A percentile compares a stretch with the other conserved stretches of the same genome.
These are phyloP conservation scores for Drosophila funebris DNA, from an alignment of 1,140 invertebrate genomes.

Conservation along the genomic window DNA sequence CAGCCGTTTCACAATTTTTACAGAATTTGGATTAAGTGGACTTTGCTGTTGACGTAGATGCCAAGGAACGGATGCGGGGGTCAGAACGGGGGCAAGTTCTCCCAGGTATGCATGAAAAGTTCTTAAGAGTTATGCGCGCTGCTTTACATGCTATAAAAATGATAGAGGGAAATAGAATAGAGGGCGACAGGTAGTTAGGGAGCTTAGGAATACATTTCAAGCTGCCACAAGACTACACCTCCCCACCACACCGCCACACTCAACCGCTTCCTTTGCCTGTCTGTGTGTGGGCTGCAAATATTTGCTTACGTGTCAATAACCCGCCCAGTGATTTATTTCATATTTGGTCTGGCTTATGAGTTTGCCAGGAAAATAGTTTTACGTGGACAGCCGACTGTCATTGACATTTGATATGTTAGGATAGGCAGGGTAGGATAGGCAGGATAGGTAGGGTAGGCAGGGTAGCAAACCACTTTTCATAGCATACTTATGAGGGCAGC, in stretches of 20 bases:
- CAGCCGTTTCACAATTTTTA: constrained; percentile 66
- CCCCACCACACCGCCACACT: background rate
- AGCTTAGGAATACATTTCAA: constrained; percentile 46
- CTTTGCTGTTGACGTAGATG: constrained; percentile 72
- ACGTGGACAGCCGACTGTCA: constrained; percentile 60
- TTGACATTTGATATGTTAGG: constrained; percentile 74
- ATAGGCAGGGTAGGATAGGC: no score
- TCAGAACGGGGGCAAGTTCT: constrained; percentile 15
- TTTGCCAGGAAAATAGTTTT: constrained; percentile 61
- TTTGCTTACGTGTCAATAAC: constrained; percentile 81
- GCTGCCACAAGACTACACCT: constrained; percentile 19
- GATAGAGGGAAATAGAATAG: constrained; percentile 10
- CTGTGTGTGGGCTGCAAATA: constrained; percentile 60
- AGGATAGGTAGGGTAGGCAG: no score
- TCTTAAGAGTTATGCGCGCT: constrained; percentile 57
- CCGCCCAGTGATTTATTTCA: constrained; percentile 80
- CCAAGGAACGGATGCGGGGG: constrained; percentile 32
- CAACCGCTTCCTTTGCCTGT: background rate
- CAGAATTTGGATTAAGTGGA: constrained; percentile 80
- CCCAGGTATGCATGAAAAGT: constrained; percentile 46
- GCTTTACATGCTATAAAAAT: constrained; percentile 67
- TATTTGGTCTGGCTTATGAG: constrained; percentile 64
- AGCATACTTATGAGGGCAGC: constrained; percentile 73
- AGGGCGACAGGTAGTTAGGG: constrained; percentile 15
- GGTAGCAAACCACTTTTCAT: constrained; percentile 50